These are phyloP conservation scores for Mastigias papua DNA, from an alignment of 30 jellyfish, hydroid and myxozoan genomes.

Conservation along the genomic window DNA sequence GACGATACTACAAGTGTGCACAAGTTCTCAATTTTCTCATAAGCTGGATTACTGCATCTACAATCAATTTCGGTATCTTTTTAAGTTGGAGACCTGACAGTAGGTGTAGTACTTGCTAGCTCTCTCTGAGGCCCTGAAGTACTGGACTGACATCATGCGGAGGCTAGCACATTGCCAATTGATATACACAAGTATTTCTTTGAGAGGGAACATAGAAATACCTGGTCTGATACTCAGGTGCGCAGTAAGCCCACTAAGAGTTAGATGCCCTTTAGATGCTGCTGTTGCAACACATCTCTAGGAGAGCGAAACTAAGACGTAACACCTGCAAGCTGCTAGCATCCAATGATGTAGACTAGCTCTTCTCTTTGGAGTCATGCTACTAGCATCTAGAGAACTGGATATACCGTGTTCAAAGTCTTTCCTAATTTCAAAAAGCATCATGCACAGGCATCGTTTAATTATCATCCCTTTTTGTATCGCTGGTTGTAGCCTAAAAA, in stretches of 20 bases:
- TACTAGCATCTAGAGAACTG: too few species aligned
- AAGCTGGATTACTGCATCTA: too few species aligned
- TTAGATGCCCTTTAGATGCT: neutral
- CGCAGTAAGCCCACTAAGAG: conserved; percentile 2
- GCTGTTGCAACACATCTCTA: neutral
- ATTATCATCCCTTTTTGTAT: neutral
- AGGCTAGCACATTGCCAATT: neutral
- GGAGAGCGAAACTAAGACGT: neutral
- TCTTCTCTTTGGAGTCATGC: too few species aligned
- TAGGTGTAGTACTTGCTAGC: conserved; percentile 12
- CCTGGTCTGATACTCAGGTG: neutral
- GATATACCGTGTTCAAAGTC: too few species aligned
- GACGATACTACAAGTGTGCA: too few species aligned
- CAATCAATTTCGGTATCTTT: too few species aligned
- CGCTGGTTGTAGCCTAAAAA: neutral
- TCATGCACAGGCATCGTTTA: neutral
- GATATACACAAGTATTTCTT: neutral
- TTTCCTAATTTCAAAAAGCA: neutral
- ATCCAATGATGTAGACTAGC: neutral
- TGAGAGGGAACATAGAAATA: neutral
- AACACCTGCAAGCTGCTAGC: neutral
- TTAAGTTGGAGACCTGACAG: too few species aligned
- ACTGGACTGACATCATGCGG: neutral
- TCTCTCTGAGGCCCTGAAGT: neutral
- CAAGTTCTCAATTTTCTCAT: too few species aligned